These are phyloP conservation scores for Camelus dromedarius DNA, from an alignment of 2,113 vertebrate genomes.

Conservation along the genomic window DNA sequence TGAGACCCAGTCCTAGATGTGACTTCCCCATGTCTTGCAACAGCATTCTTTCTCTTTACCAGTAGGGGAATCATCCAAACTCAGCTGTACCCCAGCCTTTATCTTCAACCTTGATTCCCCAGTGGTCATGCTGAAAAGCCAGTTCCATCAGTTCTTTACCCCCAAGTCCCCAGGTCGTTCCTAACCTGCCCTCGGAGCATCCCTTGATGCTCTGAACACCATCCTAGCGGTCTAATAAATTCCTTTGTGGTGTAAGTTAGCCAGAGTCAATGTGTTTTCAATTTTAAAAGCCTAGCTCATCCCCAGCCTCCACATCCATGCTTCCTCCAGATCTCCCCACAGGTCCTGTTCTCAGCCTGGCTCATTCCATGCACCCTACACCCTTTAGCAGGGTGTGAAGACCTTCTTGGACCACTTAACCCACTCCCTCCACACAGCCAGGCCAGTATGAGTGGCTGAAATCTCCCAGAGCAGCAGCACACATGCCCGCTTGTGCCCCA, in stretches of 20 bases:
- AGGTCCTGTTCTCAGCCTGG: not conserved
- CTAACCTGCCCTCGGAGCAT: not conserved
- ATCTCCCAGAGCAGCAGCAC: not conserved
- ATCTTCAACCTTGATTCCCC: not conserved
- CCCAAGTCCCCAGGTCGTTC: not conserved
- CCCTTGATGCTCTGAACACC: not conserved
- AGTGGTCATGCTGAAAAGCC: not conserved
- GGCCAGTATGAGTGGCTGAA: not conserved
- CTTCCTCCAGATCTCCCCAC: not conserved
- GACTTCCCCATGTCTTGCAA: not conserved
- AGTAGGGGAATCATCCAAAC: not conserved
- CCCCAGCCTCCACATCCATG: not conserved
- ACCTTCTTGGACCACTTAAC: not conserved
- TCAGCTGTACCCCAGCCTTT: not conserved
- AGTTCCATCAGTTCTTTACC: not conserved
- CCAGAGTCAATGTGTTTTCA: not conserved
- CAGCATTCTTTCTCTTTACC: not conserved
- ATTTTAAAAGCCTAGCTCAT: not conserved
- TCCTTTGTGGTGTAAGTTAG: not conserved
- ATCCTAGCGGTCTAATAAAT: not conserved
- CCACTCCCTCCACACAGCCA: not conserved
- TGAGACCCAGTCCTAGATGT: not conserved
- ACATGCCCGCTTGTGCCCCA: not conserved
- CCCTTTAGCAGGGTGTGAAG: not conserved
- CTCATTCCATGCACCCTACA: fast-evolving